A percentile compares a stretch with the other conserved stretches of the same genome.
Conservation (phyloP, 1,140 invertebrate genomes). For the Caerostris darwini region DNA sequence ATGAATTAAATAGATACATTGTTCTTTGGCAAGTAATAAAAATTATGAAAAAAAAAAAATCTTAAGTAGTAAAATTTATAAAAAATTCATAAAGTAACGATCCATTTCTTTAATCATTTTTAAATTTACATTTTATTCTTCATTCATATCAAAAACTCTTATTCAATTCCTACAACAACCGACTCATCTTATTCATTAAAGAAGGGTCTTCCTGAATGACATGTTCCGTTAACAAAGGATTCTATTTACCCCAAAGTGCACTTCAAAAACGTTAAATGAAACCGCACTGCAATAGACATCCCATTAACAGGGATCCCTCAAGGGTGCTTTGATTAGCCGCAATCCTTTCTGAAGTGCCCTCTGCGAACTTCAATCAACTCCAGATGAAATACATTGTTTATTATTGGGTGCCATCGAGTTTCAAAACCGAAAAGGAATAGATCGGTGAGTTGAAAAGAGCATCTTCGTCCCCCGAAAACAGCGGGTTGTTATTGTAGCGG, state of each 20-base stretch:
- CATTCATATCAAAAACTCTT: too few relatives aligned
- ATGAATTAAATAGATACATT: too few relatives aligned
- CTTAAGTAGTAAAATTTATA: too few relatives aligned
- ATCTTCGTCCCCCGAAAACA: neutral
- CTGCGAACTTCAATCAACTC: neutral
- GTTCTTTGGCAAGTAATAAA: too few relatives aligned
- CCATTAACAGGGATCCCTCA: neutral
- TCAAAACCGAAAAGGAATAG: neutral
- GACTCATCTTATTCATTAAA: neutral
- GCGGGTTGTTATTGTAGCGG: neutral
- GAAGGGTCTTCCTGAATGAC: neutral
- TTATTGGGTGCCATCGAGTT: neutral
- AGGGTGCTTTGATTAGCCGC: slow-evolving; percentile 27
- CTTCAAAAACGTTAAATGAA: neutral
- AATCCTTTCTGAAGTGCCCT: neutral
- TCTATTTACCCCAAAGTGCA: neutral
- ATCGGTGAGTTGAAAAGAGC: slow-evolving; percentile 2
- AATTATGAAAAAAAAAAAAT: too few relatives aligned
- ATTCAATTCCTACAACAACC: too few relatives aligned
- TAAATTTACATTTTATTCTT: too few relatives aligned
- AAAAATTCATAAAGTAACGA: too few relatives aligned
- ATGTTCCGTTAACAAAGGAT: neutral
- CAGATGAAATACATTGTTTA: neutral
- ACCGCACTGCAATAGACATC: neutral
- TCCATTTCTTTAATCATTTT: too few relatives aligned